Evolutionary conservation across 35 echinoderm and acorn worm species (phyloP), one percentile per base, ranked within the genome.

Genomic region (Apostichopus californicus): DNA sequence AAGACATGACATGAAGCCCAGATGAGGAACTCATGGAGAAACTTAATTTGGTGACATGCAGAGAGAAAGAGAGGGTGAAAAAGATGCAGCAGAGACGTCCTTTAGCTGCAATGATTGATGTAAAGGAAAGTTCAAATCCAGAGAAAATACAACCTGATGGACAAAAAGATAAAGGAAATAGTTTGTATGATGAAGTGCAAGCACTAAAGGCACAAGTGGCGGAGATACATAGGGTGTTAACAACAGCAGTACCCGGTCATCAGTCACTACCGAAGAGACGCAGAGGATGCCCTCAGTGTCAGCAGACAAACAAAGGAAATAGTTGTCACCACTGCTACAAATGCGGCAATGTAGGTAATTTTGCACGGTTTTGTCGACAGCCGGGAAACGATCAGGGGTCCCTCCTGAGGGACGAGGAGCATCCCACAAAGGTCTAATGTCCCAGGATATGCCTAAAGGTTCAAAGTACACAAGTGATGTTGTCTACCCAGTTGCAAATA

Each of bases 291-390:
- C 60, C 25, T 4, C 8, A n/a, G 12, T 96, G 92, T 72, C n/a
- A 71, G 54, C 11, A 57, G 1, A 59, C 58, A 1, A 90, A 90
- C 2, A 66, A 17, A 14, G 92, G 87, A 0, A 58, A 80, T 9
- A 6, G 1, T 2, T 95, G 92, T 65, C 6, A 73, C 11, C 95
- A 96, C 78, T 96, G 95, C 81, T 96, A 87, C 56, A 34, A 61
- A 78, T 94, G 95, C 78, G 92, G 95, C 20, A 77, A 89, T 24
- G 14, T 4, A 15, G 90, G 92, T n/a, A 92, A 96, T 79, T 88
- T 14, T 9, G 61, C 61, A 18, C 25, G 9, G 23, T 5, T 18
- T 11, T 23, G 78, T 80, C 18, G 78, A 7, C 5, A 80, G 78
- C 78, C 13, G n/a, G 78, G 13, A 46, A 80, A 80, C 78, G 25